Base-by-base conservation (phyloP, 2,888 invertebrate species). In the Melinaea marsaeus region DNA sequence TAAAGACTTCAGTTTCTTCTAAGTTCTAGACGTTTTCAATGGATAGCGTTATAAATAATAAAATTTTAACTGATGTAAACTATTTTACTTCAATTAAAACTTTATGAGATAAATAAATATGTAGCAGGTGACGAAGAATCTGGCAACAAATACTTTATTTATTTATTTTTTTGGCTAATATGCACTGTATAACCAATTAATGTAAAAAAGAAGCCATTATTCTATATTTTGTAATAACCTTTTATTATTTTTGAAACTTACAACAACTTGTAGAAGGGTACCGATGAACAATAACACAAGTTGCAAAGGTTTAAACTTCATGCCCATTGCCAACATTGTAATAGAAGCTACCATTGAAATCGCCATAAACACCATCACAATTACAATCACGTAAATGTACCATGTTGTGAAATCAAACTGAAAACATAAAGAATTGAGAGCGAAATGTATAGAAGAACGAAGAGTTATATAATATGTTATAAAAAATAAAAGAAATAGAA, bases 321-420 rank as follows among this genome's bases (percentile, higher is more conserved):
- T 22, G 2, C 60, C 56, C 56, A 70, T 69, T 0, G 73, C n/a
- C 0, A 75, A 0, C 69, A 68, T 70, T 0, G 70, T 61, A 0
- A 79, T 6, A 0, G 46, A 2, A 0, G 74, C n/a, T 0, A 72
- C 55, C 33, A 77, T 0, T 0, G 67, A 22, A 0, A 79, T 42
- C 0, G 69, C 70, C 0, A 37, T 13, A 3, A 84, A 71, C 0
- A 75, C 77, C 0, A 64, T 58, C 0, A 68, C 55, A 35, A 79
- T 71, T 0, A 68, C 76, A 3, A 83, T 57, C 3, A 81, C 60
- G 55, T 76, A 83, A 0, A 84, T 34, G 34, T 76, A 51, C 63
- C 60, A 80, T 22, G 68, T 66, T 3, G 84, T 84, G 63, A 84
- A 84, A 60, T 84, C 84, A 54, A 83, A 80, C 82, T 84, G 78